Evolutionary conservation across 2,113 vertebrate species (phyloP).

Genomic region (Scomber japonicus): DNA sequence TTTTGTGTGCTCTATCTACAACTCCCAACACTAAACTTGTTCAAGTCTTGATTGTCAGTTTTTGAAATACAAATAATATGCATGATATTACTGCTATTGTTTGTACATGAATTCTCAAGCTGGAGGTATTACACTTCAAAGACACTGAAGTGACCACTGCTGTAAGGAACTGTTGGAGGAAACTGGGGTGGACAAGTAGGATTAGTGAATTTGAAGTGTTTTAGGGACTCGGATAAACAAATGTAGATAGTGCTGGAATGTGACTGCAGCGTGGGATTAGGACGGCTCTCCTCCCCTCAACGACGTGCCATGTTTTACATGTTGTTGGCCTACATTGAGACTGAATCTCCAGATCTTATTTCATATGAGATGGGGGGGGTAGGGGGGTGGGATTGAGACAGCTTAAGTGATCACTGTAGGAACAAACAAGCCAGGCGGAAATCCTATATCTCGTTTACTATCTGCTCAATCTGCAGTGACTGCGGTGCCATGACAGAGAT

Average conservation of each 20-base stretch:
- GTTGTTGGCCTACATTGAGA: slow-evolving; percentile 69
- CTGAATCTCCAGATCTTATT: slow-evolving; percentile 59
- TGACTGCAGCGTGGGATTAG: slow-evolving; percentile 72
- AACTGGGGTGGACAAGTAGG: slow-evolving; percentile 62
- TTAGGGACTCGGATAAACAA: slow-evolving; percentile 73
- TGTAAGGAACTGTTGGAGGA: slow-evolving; percentile 27
- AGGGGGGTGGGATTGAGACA: slow-evolving; percentile 27
- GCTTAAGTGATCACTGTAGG: slow-evolving; percentile 40
- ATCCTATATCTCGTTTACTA: slow-evolving; percentile 52
- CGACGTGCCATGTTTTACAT: slow-evolving; percentile 48
- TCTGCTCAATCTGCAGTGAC: slow-evolving; percentile 33
- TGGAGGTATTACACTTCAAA: slow-evolving; percentile 14
- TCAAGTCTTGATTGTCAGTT: slow-evolving; percentile 28
- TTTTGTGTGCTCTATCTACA: slow-evolving; percentile 14
- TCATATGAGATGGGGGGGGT: slow-evolving; percentile 28
- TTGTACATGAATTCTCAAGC: slow-evolving; percentile 21
- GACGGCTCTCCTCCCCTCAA: slow-evolving; percentile 47
- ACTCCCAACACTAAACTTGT: slow-evolving; percentile 9
- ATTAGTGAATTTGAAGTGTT: slow-evolving; percentile 77
- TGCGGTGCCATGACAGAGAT: slow-evolving; percentile 31
- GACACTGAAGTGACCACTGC: neutral
- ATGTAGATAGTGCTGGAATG: slow-evolving; percentile 77
- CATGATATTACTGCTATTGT: slow-evolving; percentile 13
- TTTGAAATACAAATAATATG: slow-evolving; percentile 43
- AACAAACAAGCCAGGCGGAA: slow-evolving; percentile 7